Conservation (phyloP, 2,888 invertebrate species). For the Drosophila ezoana region DNA sequence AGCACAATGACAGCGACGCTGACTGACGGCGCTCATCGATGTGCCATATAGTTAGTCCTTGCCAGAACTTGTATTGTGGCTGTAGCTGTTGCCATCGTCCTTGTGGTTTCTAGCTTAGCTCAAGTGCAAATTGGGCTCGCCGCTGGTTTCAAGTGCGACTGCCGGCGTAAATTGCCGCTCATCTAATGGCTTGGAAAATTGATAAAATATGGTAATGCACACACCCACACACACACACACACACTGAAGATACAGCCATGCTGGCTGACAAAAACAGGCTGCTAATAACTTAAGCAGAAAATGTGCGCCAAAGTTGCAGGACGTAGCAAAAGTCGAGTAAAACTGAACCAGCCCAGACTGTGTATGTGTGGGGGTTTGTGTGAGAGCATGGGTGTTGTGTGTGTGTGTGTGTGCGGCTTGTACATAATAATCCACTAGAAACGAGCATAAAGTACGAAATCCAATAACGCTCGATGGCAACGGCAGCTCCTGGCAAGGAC, state of each 20-base stretch:
- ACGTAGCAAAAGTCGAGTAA: constrained; percentile 78
- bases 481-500: constrained; percentile 69
- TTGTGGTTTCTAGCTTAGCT: constrained; percentile 58
- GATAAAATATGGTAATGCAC: constrained; percentile 82
- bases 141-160: constrained; percentile 78
- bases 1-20: constrained; percentile 39
- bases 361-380: constrained; percentile 9
- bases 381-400: constrained; percentile 13
- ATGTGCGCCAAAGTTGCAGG: constrained; percentile 79
- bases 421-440: constrained; percentile 81
- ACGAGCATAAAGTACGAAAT: constrained; percentile 79
- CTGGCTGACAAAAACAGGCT: constrained; percentile 78
- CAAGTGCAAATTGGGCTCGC: constrained; percentile 80
- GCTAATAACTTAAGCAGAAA: constrained; percentile 80
- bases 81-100: constrained; percentile 38
- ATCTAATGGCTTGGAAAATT: constrained; percentile 83
- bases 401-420: constrained; percentile 59
- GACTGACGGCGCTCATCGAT: constrained; percentile 60
- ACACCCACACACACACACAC: constrained; percentile 50
- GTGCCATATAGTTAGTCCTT: constrained; percentile 41
- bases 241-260: constrained; percentile 39
- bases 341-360: constrained; percentile 62
- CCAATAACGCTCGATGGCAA: constrained; percentile 80
- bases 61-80: constrained; percentile 46
- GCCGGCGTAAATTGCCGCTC: constrained; percentile 77